Evolutionary conservation across 2,888 invertebrate genomes (phyloP), one percentile per base, ranked within the genome.

Genomic region (Hypercompe scribonia): DNA sequence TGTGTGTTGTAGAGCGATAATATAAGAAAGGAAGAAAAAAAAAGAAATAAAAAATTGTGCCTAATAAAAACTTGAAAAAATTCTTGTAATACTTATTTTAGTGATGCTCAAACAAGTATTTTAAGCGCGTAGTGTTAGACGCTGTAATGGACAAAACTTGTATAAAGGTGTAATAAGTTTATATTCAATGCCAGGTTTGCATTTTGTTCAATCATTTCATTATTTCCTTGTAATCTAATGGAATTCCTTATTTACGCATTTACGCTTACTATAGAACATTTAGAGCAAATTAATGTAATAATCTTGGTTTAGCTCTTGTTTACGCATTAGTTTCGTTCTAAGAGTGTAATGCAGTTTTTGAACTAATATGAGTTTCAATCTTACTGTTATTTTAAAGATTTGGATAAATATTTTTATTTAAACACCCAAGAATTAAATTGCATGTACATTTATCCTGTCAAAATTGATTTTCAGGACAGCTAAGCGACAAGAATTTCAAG

Each of bases 101-200:
- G 94, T 92, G 89, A 94, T 94, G 95, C 95, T 95, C 95, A 95
- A 95, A 87, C 87, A 88, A 91, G 91, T 90, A 88, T 89, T 90
- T 88, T 95, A 95, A 95, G 94, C 93, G 89, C 89, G 92, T 95
- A 95, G 94, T 92, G 87, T 83, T 93, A 94, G 93, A 92, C 89
- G 93, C 94, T 92, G 92, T 91, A 82, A 90, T 89, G 89, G 87
- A 79, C 78, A 86, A 89, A 81, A 79, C 85, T 80, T 84, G 78
- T 86, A 83, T 82, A 85, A 89, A 87, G 84, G 83, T 91, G 89
- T 87, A 84, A 81, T 90, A 91, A 90, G 90, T 76, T 87, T 89
- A 89, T 84, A 88, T 91, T 88, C 88, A 89, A 89, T 84, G 90
- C 94, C 95, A 94, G 94, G 86, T 86, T 90, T 94, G 94, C 94